These are phyloP conservation scores for Cyphomyrus plagiostoma DNA, from an alignment of 2,113 vertebrate genomes.

Conservation along the genomic window DNA sequence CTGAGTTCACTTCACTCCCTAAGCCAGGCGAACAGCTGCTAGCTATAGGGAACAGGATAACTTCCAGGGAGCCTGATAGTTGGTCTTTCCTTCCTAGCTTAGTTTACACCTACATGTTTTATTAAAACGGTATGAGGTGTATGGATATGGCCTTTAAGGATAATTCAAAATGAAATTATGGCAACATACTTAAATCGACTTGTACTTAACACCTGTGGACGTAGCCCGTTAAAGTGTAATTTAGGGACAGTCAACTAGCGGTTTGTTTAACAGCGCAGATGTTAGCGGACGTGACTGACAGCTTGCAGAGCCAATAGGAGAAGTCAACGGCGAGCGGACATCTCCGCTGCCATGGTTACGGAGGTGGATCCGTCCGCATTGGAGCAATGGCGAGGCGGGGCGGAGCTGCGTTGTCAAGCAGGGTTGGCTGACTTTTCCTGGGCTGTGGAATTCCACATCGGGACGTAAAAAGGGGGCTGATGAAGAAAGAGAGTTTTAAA, in stretches of 20 bases:
- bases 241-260: not conserved
- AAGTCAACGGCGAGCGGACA: constrained; percentile 38
- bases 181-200: not conserved
- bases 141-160: not conserved
- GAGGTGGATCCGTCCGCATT: constrained; percentile 39
- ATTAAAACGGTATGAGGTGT: not conserved
- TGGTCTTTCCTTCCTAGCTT: not conserved
- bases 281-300: constrained; percentile 47
- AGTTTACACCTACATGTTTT: not conserved
- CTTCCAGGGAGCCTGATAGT: not conserved
- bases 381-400: constrained; percentile 42
- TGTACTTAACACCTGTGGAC: constrained; percentile 48
- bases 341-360: constrained; percentile 47
- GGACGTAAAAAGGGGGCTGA: constrained; percentile 24
- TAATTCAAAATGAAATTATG: not conserved
- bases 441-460: constrained; percentile 18
- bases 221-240: not conserved
- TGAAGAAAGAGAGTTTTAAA: constrained; percentile 21
- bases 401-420: constrained; percentile 50
- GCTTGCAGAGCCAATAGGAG: constrained; percentile 43
- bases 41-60: not conserved
- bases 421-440: constrained; percentile 46
- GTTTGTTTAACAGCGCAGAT: constrained; percentile 22
- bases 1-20: not conserved
- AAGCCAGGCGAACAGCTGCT: not conserved